Evolutionary conservation across 2,888 invertebrate species (phyloP), one percentile per base, ranked within the genome.

Genomic region (Pardosa pseudoannulata): DNA sequence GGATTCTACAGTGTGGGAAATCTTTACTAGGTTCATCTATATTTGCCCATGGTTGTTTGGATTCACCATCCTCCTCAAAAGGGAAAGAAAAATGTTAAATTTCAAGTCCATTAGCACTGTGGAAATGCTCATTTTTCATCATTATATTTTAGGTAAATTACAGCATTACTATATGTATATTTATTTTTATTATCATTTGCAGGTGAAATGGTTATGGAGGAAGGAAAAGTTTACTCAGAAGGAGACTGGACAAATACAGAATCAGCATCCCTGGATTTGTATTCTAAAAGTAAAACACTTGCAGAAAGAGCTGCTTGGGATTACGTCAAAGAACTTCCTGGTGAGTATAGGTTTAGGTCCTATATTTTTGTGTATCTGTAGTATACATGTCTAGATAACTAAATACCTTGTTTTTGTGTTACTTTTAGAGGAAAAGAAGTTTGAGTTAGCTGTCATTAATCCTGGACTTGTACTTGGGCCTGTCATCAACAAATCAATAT

Each of bases 271-370:
- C 88, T 91, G 13, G 91, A 91, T 46, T 89, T 91, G 13, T 92
- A 92, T 88, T 90, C 90, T 36, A 92, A 91, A 89, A 92, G 92
- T 88, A 93, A 93, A 89, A 92, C 92, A 9, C 89, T 92, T 73
- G 93, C 93, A 1, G 93, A 93, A 89, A 92, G 91, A 88, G 92
- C 92, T n/a, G 93, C 93, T 0, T 93, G 93, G 93, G 92, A 93
- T 79, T 93, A 92, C 89, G 91, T 93, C 11, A 91, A 92, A 81
- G 91, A 91, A 68, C 89, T 92, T n/a, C 91, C 91, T 89, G 92
- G 91, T 90, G 88, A 79, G 50, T 23, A 31, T 19, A 1, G 0
- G 16, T 50, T 50, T 50, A 7, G 5, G 3, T 50, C 50, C 19
- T 16, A n/a, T n/a, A n/a, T 50, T 5, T 50, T 50, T 16, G n/a